phyloP scores from a whole-genome alignment of 2,888 invertebrate genomes.

The Epirrhoe alternata region DNA sequence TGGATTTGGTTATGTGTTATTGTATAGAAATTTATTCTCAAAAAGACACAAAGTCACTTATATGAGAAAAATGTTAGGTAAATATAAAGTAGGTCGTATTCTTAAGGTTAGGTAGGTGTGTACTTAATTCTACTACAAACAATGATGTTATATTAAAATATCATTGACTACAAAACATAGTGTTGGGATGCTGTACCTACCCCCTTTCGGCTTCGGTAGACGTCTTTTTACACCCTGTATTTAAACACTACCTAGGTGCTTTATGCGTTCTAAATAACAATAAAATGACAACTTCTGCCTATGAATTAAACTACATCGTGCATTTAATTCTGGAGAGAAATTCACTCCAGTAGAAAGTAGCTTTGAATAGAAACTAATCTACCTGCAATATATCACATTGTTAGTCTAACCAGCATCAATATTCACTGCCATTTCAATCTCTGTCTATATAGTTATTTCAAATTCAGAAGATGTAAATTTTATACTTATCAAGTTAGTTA shows the following conservation, averaged over 20 bases:
- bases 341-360: slow-evolving; percentile 71
- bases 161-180: too few relatives aligned
- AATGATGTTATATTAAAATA: too few relatives aligned
- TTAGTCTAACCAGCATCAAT: slow-evolving; percentile 64
- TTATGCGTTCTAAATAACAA: slow-evolving; percentile 8
- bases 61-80: too few relatives aligned
- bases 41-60: too few relatives aligned
- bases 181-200: too few relatives aligned
- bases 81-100: too few relatives aligned
- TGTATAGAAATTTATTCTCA: too few relatives aligned
- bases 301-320: slow-evolving; percentile 37
- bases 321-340: slow-evolving; percentile 63
- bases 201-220: too few relatives aligned
- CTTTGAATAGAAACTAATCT: slow-evolving; percentile 77
- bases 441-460: slow-evolving; percentile 48
- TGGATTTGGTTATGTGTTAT: too few relatives aligned
- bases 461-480: slow-evolving; percentile 35
- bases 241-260: slow-evolving; percentile 7
- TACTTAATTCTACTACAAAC: too few relatives aligned
- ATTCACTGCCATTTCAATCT: slow-evolving; percentile 62
- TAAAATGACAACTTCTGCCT: slow-evolving; percentile 21
- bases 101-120: too few relatives aligned
- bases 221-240: too few relatives aligned
- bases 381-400: slow-evolving; percentile 67
- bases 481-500: slow-evolving; percentile 23